Evolutionary conservation across 2,888 invertebrate species (phyloP).

Genomic region (Auanema sp.): DNA sequence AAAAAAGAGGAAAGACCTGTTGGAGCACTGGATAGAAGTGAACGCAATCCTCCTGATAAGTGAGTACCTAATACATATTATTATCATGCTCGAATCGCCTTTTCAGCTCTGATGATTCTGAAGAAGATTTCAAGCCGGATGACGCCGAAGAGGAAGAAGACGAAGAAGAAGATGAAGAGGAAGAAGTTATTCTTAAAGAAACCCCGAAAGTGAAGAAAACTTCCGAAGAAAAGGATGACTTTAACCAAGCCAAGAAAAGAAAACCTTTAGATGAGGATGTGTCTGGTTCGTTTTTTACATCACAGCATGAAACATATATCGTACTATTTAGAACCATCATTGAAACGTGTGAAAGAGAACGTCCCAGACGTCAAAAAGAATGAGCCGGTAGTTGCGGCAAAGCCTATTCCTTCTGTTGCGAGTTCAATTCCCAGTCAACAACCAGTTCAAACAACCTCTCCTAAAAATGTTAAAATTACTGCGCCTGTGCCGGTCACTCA

Average conservation of each 20-base stretch:
- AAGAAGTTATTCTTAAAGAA: conserved; percentile 21
- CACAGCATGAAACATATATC: too few species aligned
- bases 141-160: conserved; percentile 23
- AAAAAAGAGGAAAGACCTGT: conserved; percentile 21
- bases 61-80: background rate
- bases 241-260: background rate
- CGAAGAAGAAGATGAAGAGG: conserved; percentile 33
- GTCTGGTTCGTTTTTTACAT: background rate
- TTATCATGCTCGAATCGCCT: background rate
- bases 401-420: too few species aligned
- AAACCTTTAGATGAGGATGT: background rate
- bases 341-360: too few species aligned
- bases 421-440: too few species aligned
- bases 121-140: conserved; percentile 17
- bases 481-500: too few species aligned
- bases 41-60: background rate
- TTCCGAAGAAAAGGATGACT: background rate
- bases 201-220: conserved; percentile 1
- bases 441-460: too few species aligned
- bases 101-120: conserved; percentile 72
- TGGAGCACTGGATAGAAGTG: conserved; percentile 19
- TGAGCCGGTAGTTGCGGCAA: too few species aligned
- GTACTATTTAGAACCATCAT: too few species aligned
- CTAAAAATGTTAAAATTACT: too few species aligned
- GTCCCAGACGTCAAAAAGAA: too few species aligned